Evolutionary conservation across 2,113 vertebrate species (phyloP), one percentile per base, ranked within the genome.

Genomic region (Chloroceryle aenea): DNA sequence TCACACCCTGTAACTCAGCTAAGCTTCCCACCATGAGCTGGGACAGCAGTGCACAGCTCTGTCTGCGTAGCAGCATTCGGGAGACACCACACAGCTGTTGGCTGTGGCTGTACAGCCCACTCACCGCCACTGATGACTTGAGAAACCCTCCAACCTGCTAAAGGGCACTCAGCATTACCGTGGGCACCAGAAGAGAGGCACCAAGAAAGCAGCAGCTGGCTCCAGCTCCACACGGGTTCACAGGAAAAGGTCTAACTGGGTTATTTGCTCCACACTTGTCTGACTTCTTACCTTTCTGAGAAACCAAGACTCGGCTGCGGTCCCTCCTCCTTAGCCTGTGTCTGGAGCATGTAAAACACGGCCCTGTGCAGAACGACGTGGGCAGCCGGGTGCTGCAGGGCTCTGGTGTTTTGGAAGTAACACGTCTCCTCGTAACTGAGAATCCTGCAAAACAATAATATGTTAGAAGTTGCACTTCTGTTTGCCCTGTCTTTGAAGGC

Each of bases 351-450:
- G 3, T 16, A 40, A 55, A 1, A 1, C 38, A 29, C 0, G 1
- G 29, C 43, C 1, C 0, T 1, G 4, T 9, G 38, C 42, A 75
- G 66, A 19, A n/a, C n/a, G 47, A 19, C 0, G 5, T 26, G 21
- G 77, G 38, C 79, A 92, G 26, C 1, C 14, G 4, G 53, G 38
- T 4, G 5, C 59, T 3, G 2, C 1, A 5, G 72, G 30, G 50
- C 50, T 66, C 73, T 29, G 45, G n/a, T 1, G 2, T 56, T 81
- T 40, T 27, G 25, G 36, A 43, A 74, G 22, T 47, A 55, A 23
- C 16, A 25, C 7, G 0, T 0, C 61, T 22, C 22, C 48, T 10
- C 0, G 0, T 47, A 40, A 25, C 42, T 4, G 17, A 77, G 40
- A 14, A 34, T 72, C 69, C 96, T 94, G 69, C 52, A 89, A 71